These are phyloP conservation scores for Otocyon megalotis DNA, from an alignment of 2,113 vertebrate genomes.

Conservation along the genomic window DNA sequence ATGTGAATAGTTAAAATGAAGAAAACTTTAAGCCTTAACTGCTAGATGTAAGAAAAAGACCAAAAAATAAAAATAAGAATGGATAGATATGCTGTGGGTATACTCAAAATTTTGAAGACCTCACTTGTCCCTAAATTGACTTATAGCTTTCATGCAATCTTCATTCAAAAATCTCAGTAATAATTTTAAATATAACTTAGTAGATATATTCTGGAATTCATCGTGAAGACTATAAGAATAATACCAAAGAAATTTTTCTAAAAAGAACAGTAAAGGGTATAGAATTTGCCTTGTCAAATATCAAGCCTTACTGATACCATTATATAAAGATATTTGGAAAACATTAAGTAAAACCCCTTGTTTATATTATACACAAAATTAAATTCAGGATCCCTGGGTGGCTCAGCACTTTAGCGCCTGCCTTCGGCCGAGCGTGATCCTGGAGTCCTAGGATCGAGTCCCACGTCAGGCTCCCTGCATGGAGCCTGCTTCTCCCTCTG, in stretches of 20 bases:
- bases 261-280: not conserved
- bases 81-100: not conserved
- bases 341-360: not conserved
- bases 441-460: too few relatives aligned
- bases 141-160: not conserved
- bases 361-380: not conserved
- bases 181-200: conserved; percentile 2
- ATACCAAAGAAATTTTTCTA: not conserved
- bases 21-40: not conserved
- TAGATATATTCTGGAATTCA: not conserved
- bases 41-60: not conserved
- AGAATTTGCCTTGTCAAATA: not conserved
- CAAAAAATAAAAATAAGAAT: not conserved
- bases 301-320: not conserved
- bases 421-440: too few relatives aligned
- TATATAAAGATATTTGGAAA: conserved; percentile 18
- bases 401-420: too few relatives aligned
- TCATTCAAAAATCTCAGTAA: not conserved
- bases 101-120: not conserved
- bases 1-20: not conserved
- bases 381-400: not conserved
- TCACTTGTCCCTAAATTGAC: not conserved
- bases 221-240: not conserved
- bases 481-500: too few relatives aligned
- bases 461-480: too few relatives aligned